Evolutionary conservation across 2,888 invertebrate genomes (phyloP).

Genomic region (Hypomecis punctinalis): DNA sequence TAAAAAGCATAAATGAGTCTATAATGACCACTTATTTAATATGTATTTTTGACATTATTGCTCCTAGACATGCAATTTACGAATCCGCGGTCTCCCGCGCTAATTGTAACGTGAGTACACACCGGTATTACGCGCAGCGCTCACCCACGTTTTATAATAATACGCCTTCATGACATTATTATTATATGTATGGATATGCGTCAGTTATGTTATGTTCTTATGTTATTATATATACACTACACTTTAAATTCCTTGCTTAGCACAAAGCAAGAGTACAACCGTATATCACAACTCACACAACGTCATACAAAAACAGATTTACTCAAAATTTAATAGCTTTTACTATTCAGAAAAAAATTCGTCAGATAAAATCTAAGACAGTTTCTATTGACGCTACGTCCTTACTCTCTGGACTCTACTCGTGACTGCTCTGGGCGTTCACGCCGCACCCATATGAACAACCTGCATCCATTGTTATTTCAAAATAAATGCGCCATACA

Average conservation of each 20-base stretch:
- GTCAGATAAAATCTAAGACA: not conserved
- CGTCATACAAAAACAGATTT: no score
- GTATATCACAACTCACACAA: no score
- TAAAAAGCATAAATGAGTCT: no score
- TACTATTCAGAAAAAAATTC: no score
- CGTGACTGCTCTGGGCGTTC: constrained; percentile 72
- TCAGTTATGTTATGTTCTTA: constrained; percentile 38
- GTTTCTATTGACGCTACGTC: constrained; percentile 13
- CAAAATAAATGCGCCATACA: constrained; percentile 5
- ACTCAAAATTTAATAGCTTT: no score
- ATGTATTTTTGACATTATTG: not conserved
- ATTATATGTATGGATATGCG: constrained; percentile 32
- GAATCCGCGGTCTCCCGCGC: constrained; percentile 9
- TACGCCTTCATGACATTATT: constrained; percentile 47
- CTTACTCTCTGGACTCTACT: constrained; percentile 34
- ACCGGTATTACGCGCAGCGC: constrained; percentile 72
- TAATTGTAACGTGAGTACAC: constrained; percentile 62
- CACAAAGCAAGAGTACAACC: no score
- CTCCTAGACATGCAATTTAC: not conserved
- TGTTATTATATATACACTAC: no score
- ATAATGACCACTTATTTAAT: not conserved
- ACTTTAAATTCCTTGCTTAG: no score
- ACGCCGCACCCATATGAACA: constrained; percentile 48
- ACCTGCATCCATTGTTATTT: constrained; percentile 19
- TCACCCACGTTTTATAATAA: constrained; percentile 61